These are phyloP conservation scores for Nebria brevicollis DNA, from an alignment of 2,888 invertebrate genomes.

Conservation along the genomic window DNA sequence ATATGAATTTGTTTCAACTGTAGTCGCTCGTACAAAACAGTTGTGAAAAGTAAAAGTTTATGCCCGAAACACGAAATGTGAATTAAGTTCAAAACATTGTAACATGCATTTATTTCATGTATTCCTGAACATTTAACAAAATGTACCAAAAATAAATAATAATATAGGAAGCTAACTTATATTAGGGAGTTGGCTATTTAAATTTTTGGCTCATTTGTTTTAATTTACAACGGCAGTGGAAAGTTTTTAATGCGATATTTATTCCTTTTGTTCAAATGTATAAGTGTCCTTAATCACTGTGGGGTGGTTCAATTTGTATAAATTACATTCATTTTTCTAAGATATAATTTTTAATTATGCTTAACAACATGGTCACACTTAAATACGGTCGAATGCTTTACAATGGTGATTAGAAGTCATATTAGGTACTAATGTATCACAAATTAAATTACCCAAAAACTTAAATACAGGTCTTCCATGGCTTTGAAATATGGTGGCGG, in stretches of 20 bases:
- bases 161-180: not conserved
- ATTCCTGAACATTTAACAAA: not conserved
- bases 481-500: too few relatives aligned
- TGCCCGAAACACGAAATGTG: not conserved
- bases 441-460: too few relatives aligned
- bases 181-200: constrained; percentile 3
- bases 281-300: not conserved
- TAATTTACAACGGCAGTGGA: constrained; percentile 5
- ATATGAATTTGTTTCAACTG: constrained; percentile 35
- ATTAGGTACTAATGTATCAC: too few relatives aligned
- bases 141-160: not conserved
- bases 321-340: not conserved
- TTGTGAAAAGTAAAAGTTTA: not conserved
- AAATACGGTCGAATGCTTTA: not conserved
- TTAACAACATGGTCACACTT: too few relatives aligned
- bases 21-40: not conserved
- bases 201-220: constrained; percentile 7
- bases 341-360: not conserved
- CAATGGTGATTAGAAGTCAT: not conserved
- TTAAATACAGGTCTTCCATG: too few relatives aligned
- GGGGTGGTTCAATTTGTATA: not conserved
- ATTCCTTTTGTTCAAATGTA: constrained; percentile 6
- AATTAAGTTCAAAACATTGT: not conserved
- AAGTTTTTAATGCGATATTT: constrained; percentile 3
- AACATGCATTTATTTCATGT: not conserved